Evolutionary conservation across 2,113 vertebrate genomes (phyloP), one percentile per base, ranked within the genome.

Genomic region (Psittacula cyanocephala): DNA sequence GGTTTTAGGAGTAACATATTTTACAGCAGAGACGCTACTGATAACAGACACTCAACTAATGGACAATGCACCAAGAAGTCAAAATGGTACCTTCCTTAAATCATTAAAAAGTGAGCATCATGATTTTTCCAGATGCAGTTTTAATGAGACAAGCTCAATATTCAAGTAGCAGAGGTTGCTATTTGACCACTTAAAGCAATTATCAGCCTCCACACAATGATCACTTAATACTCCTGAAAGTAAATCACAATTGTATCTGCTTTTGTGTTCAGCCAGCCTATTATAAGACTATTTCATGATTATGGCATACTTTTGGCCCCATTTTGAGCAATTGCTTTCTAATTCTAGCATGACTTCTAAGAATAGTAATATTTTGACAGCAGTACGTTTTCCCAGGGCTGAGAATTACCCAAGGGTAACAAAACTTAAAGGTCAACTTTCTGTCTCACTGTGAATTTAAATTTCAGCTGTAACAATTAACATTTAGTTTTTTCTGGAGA

Each of bases 401-500:
- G 39, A 84, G 43, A 94, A 50, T 44, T 85, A 65, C 25, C 72
- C 62, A 69, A 87, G 52, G 24, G 67, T 62, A 95, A 72, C 1
- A 0, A 77, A 89, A 77, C 37, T 62, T 76, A 95, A 96, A 96
- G 84, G 86, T 95, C 91, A 94, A 68, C 14, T 89, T 95, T 92
- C 49, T 88, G 29, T 84, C 49, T 86, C 29, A n/a, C 16, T 13
- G 24, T 86, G 81, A 93, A 89, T 92, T 86, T 68, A 87, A 92
- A 91, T 97, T 96, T 88, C 67, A 87, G 15, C 59, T 74, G 37
- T 80, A 88, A 57, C 75, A 95, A 93, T 91, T 96, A 93, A 81
- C 84, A 86, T 89, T 85, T 80, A 50, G 25, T 43, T 93, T 88
- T 79, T 83, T 33, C 70, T 79, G 41, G 7, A 41, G 44, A 82